Evolutionary conservation across 1,140 invertebrate species (phyloP), one percentile per base, ranked within the genome.

Genomic region (Potamilus streckersoni): DNA sequence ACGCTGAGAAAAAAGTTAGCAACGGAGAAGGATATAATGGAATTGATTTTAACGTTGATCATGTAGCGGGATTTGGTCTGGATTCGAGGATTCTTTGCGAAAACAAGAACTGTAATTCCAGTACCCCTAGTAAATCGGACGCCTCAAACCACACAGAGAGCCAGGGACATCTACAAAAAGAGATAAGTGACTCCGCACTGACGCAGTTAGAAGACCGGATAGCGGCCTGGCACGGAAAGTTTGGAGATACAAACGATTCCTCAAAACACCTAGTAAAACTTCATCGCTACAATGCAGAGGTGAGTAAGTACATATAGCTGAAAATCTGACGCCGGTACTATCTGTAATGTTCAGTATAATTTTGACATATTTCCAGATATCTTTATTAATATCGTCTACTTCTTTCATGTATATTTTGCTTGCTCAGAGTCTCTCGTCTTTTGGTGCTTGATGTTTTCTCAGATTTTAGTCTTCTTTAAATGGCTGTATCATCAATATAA

Each of bases 151-250:
- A 49, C 38, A 11, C 38, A 49, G 38, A 49, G 38, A 49, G 38
- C 11, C 38, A 49, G 38, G 38, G 38, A 49, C 38, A 49, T 49
- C 38, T 49, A 49, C 38, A 49, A 49, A 65, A 71, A 31, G 75
- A 77, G 20, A 15, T 73, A 27, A 80, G 80, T 59, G 80, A 84
- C 61, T 8, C 74, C 60, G 74, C 79, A 4, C 58, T 82, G 56
- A 74, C 73, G 15, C 59, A 74, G 49, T 65, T 84, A 31, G 83
- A 84, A 60, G 72, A 71, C n/a, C 69, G 81, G 49, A 76, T 84
- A 11, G 73, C 75, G 58, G 76, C 75, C n/a, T 82, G 83, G 83
- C 79, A 84, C 74, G 73, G 61, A n/a, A 78, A 74, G 58, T 67
- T 82, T 13, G 76, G 76, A 64, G 70, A 74, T 27, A 11, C 73